These are phyloP conservation scores for Volucella inflata DNA, from an alignment of 2,888 invertebrate species.

Conservation along the genomic window DNA sequence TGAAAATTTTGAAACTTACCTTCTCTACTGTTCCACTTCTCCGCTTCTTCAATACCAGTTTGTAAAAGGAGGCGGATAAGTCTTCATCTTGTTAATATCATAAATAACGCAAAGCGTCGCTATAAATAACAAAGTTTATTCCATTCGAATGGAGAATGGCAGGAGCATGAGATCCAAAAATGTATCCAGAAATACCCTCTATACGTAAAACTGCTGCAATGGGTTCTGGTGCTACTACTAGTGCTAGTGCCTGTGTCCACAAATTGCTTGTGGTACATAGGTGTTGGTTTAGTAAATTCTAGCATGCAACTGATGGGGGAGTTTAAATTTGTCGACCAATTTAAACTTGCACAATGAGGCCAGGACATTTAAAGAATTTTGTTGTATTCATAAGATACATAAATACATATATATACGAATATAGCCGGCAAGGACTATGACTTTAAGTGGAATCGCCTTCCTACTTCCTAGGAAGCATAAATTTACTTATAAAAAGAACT, in stretches of 20 bases:
- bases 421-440: too few species aligned
- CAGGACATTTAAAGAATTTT: too few species aligned
- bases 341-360: too few species aligned
- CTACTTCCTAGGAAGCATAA: too few species aligned
- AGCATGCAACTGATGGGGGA: slow-evolving; percentile 17
- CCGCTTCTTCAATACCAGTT: too few species aligned
- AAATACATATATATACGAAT: too few species aligned
- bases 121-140: slow-evolving; percentile 62
- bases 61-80: neutral
- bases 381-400: too few species aligned
- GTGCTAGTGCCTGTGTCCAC: slow-evolving; percentile 17
- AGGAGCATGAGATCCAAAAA: slow-evolving; percentile 26
- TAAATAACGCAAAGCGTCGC: slow-evolving; percentile 50
- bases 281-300: neutral
- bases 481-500: too few species aligned
- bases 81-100: slow-evolving; percentile 24
- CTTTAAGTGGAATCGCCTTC: too few species aligned
- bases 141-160: slow-evolving; percentile 31
- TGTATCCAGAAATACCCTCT: slow-evolving; percentile 10
- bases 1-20: slow-evolving; percentile 6
- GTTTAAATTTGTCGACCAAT: neutral
- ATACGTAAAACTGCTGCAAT: neutral
- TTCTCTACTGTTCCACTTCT: too few species aligned
- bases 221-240: slow-evolving; percentile 1
- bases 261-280: neutral